Percentiles rank a stretch among this genome's conserved stretches.
phyloP scores from a whole-genome alignment of 2,888 invertebrate genomes.

The Cactoblastis cactorum region DNA sequence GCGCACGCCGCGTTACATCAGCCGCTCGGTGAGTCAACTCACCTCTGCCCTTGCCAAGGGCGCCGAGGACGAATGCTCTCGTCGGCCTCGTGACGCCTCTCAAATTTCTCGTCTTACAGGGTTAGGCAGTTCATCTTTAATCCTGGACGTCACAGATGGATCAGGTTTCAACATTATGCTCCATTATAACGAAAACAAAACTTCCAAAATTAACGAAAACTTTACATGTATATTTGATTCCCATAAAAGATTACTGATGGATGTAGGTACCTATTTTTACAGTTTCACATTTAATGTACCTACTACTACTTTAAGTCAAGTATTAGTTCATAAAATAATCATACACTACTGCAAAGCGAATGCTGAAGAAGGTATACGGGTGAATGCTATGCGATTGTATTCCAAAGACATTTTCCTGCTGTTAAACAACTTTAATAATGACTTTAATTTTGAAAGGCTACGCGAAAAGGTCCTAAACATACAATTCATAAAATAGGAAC shows the following conservation, averaged over 20 bases:
- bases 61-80: constrained; percentile 30
- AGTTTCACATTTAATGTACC: too few relatives aligned
- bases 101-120: constrained; percentile 28
- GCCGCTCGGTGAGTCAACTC: constrained; percentile 71
- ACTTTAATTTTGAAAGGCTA: constrained; percentile 23
- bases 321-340: background rate
- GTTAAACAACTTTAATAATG: too few relatives aligned
- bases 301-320: too few relatives aligned
- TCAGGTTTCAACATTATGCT: constrained; percentile 25
- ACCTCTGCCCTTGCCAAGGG: constrained; percentile 50
- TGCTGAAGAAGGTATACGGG: constrained; percentile 24
- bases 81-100: constrained; percentile 34
- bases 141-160: constrained; percentile 16
- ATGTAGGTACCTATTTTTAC: too few relatives aligned
- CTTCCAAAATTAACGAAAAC: constrained; percentile 38
- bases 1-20: constrained; percentile 69
- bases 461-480: constrained; percentile 8
- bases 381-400: constrained; percentile 27
- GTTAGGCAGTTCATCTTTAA: constrained; percentile 23
- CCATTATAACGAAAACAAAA: too few relatives aligned
- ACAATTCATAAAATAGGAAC: too few relatives aligned
- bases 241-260: constrained; percentile 6
- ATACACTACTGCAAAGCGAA: constrained; percentile 12
- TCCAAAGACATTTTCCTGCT: constrained; percentile 20
- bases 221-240: constrained; percentile 31